A percentile compares a stretch with the other conserved stretches of the same genome.
Conservation (phyloP, 2,888 invertebrate genomes). For the Apodemia hepburni region DNA sequence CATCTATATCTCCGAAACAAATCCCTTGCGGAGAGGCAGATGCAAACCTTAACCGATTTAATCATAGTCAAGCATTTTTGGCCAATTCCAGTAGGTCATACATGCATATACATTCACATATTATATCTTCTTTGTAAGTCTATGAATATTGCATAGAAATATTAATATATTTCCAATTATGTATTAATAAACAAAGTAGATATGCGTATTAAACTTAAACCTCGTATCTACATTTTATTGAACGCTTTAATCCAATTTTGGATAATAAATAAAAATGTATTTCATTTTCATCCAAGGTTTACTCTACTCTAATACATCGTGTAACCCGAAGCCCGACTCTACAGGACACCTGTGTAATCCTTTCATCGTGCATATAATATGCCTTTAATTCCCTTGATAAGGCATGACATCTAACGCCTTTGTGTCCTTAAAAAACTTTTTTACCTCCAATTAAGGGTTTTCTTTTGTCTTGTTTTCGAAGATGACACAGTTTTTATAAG, state of each 20-base stretch:
- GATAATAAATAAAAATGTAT: slow-evolving; percentile 17
- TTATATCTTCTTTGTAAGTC: too few relatives aligned
- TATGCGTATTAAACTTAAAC: too few relatives aligned
- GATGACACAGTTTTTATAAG: slow-evolving; percentile 63
- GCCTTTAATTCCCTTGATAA: slow-evolving; percentile 76
- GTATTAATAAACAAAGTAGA: too few relatives aligned
- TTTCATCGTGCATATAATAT: slow-evolving; percentile 71
- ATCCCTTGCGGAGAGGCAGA: too few relatives aligned
- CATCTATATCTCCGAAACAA: too few relatives aligned
- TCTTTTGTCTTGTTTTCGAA: slow-evolving; percentile 66
- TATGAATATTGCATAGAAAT: too few relatives aligned
- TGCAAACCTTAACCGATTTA: too few relatives aligned
- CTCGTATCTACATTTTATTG: background rate
- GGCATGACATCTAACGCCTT: slow-evolving; percentile 74
- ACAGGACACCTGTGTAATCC: slow-evolving; percentile 76
- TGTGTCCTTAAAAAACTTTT: slow-evolving; percentile 54
- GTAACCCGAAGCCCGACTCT: slow-evolving; percentile 39
- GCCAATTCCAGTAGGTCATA: too few relatives aligned
- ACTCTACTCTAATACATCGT: slow-evolving; percentile 18
- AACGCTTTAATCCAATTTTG: background rate
- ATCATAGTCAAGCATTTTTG: too few relatives aligned
- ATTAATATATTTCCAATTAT: too few relatives aligned
- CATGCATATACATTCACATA: too few relatives aligned
- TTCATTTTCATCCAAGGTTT: slow-evolving; percentile 19
- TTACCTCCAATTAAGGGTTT: slow-evolving; percentile 66